Base-by-base conservation (phyloP, 2,113 vertebrate genomes). In the Stercorarius parasiticus region DNA sequence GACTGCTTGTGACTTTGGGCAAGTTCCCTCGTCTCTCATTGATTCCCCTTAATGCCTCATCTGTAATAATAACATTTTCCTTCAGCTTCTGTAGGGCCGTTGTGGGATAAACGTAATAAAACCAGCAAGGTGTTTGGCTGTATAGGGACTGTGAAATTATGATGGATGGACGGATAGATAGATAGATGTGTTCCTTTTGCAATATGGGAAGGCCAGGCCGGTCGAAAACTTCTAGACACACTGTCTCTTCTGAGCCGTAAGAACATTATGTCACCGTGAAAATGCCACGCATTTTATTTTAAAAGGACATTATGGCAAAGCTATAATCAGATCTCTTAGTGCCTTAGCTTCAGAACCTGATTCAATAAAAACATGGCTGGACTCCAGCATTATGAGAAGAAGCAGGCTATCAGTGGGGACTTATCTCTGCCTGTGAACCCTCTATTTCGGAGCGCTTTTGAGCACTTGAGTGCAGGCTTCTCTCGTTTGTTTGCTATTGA, bases 331-430 rank as follows among this genome's bases (percentile, higher is more conserved):
- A 93, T 96, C 87, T 93, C 89, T 91, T 71, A 93, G 89, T 90
- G 96, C 95, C 94, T 96, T 76, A 85, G 92, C 92, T 91, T 97
- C 92, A 93, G 94, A 93, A 95, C 87, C 83, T 90, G 82, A 86
- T 95, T 96, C 96, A 93, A 79, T 94, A 93, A 93, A 95, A 97
- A 81, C 89, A 87, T 95, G 93, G 94, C 90, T 43, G 79, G 69
- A 27, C 84, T 93, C 92, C 95, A 95, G 91, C 62, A 78, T 49
- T 49, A 53, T 85, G 88, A 94, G 74, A 83, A 96, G 92, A 91
- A 78, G 84, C 95, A 97, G 88, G 62, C 73, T 89, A 42, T 13
- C 82, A 77, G 61, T 32, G 42, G 58, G 81, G 89, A 65, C 78
- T 91, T 95, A 88, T 94, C 85, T 95, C 74, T 43, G 82, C 45